Evolutionary conservation across 53 echinoderm and acorn worm genomes (phyloP), one percentile per base, ranked within the genome.

Genomic region (Echinometra lucunter): DNA sequence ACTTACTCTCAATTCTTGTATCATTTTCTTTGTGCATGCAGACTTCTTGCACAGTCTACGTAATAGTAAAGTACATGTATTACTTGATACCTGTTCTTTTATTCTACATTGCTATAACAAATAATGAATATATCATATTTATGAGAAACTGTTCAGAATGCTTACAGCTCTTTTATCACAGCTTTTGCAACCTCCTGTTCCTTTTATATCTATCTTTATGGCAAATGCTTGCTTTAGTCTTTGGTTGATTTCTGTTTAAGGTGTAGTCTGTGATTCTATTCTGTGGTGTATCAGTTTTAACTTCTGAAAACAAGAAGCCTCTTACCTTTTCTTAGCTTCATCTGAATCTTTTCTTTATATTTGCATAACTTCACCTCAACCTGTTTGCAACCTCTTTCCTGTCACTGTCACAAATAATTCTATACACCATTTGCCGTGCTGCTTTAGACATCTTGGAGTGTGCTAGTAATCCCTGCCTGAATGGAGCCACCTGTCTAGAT

Each of bases 401-500:
- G 49, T 88, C 88, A 53, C 13, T 56, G 25, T 35, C 88, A 53
- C 25, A 6, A 78, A 19, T 40, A 42, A 38, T 28, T 32, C 53
- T 88, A 16, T 55, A 34, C 88, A 88, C 88, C 30, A 15, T 55
- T 88, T 88, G 88, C 89, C 60, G 89, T 89, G 89, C 89, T 89
- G 57, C 89, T 89, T 25, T 89, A 91, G 91, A 91, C 42, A 91
- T 91, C 66, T 45, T 67, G 66, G 88, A 93, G 53, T 97, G 97
- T 70, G 75, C 44, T 38, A 96, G 96, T 66, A 98, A 96, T 72
- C 98, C 98, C 0, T 98, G 98, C 74, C 91, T 89, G 89, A 96
- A 98, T 87, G 96, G 95, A 27, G 98, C 97, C 5, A 88, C 75
- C 21, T 98, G 98, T 66, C 87, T 37, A 19, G 98, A 98, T 69